Evolutionary conservation across 2,797 vertebrate species (phyloP).

Genomic region (Myiotriccus ornatus): DNA sequence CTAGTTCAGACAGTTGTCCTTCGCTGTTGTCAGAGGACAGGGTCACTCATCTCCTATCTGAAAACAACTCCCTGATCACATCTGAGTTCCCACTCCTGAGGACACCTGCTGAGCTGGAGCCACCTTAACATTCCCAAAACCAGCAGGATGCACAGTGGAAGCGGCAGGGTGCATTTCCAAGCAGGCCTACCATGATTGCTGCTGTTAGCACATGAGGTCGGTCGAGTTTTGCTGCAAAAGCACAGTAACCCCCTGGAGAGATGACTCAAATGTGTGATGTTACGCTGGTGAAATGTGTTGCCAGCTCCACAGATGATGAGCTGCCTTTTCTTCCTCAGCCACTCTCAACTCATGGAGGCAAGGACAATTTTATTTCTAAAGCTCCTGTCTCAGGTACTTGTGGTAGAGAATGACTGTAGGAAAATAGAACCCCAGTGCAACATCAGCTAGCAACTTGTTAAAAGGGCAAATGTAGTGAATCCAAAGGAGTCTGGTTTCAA

Average conservation of each 20-base stretch:
- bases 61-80: neutral
- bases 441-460: neutral
- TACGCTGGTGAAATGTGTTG: neutral
- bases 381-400: neutral
- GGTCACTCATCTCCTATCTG: neutral
- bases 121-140: neutral
- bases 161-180: neutral
- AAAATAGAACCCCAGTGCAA: neutral
- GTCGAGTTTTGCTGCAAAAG: neutral
- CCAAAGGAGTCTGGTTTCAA: neutral
- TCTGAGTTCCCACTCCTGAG: neutral
- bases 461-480: neutral
- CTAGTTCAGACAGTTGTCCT: neutral
- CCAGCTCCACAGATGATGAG: neutral
- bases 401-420: neutral
- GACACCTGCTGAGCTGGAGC: neutral
- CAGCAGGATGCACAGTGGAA: neutral
- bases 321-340: conserved; percentile 5
- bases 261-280: neutral
- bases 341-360: neutral
- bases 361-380: neutral
- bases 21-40: neutral
- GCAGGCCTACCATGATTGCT: neutral
- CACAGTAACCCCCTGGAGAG: neutral
- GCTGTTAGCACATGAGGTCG: neutral